Conservation (phyloP, 2,888 invertebrate genomes). For the Hetaerina titia region DNA sequence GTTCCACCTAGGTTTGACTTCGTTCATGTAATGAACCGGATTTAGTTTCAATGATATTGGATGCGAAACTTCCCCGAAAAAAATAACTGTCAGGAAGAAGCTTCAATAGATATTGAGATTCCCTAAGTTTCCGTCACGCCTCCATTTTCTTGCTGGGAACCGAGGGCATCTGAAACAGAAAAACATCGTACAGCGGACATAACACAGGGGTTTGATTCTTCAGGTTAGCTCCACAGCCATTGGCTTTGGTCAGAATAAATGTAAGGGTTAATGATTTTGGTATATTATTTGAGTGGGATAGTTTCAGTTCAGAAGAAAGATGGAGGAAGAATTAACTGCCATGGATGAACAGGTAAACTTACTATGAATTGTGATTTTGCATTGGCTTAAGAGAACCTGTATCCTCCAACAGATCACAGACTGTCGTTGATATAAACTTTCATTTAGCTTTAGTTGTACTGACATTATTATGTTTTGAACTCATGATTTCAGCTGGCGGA, state of each 20-base stretch:
- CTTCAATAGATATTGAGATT: too few species aligned
- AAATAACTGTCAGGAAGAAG: too few species aligned
- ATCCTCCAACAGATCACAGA: too few species aligned
- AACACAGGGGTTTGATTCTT: not conserved
- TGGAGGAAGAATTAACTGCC: constrained; percentile 43
- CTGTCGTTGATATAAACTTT: too few species aligned
- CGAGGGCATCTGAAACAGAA: not conserved
- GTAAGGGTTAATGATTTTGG: not conserved
- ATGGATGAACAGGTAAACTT: constrained; percentile 47
- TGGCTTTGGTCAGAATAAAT: not conserved
- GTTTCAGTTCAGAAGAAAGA: not conserved
- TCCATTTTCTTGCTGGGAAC: too few species aligned
- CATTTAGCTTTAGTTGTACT: too few species aligned
- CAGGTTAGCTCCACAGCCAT: not conserved
- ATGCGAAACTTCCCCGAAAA: too few species aligned
- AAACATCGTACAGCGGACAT: not conserved
- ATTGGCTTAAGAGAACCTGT: not conserved
- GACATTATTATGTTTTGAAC: not conserved
- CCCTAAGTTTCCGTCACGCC: too few species aligned
- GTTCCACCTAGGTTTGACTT: too few species aligned
- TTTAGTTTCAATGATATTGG: too few species aligned
- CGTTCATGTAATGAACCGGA: too few species aligned
- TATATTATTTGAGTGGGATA: not conserved
- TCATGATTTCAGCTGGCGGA: constrained; percentile 74
- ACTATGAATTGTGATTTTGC: not conserved